Evolutionary conservation across 2,113 vertebrate genomes (phyloP), one percentile per base, ranked within the genome.

Genomic region (Lophochroa leadbeateri): DNA sequence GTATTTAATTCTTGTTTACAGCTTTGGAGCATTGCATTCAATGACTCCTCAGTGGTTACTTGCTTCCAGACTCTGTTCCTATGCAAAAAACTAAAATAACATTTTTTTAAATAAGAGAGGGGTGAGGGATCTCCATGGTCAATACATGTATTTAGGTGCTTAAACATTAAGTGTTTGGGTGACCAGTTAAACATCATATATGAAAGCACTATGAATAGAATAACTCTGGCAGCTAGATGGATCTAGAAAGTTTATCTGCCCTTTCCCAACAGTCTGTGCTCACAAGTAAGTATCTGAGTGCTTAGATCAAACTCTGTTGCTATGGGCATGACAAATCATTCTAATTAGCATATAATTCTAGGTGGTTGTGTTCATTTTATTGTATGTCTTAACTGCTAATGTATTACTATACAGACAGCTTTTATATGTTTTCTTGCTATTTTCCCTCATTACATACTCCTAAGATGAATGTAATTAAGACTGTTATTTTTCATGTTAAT

Each of bases 271-370:
- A 61, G 29, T 74, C 52, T 94, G 18, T 87, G 21, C 39, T 86
- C 75, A 91, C 17, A 81, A 87, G 29, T 61, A 80, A 75, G 79
- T 71, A 92, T 69, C 47, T 25, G 3, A 90, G 47, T 91, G 39
- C 84, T 96, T 89, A 92, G 60, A 64, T 86, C 78, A 96, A 96
- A 92, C 28, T 79, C 76, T 43, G 58, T 79, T 94, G 64, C 29
- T 65, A 53, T 46, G 20, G 60, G 37, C 13, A n/a, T 12, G 78
- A 95, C 68, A 97, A 94, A 91, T 96, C 90, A 92, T 92, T 64
- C 53, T 95, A 97, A 97, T 97, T 96, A 96, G 74, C 24, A n/a
- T 83, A 90, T 88, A 96, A 96, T 67, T 94, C 93, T 95, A 85
- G 70, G 82, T 69, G 8, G 41, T 91, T 96, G 35, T 88, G 58